Evolutionary conservation across 2,797 vertebrate genomes (phyloP).

Genomic region (Vireo griseus): DNA sequence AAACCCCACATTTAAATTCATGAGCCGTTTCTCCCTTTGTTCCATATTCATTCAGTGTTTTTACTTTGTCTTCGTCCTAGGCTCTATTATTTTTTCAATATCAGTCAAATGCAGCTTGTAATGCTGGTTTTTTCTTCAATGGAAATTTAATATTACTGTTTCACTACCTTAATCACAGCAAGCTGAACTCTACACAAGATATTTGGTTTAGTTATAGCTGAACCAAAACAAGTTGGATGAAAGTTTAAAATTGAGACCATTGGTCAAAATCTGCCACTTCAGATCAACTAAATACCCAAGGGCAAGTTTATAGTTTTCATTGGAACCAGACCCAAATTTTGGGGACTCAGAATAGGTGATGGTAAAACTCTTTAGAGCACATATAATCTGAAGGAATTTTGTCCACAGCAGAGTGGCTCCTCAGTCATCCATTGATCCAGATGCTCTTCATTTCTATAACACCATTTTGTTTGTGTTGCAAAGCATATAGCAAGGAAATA

Average conservation of each 20-base stretch:
- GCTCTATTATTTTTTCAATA: background rate
- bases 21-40: background rate
- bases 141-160: background rate
- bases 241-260: background rate
- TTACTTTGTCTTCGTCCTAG: background rate
- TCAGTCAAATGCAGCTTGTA: background rate
- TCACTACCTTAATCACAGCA: background rate
- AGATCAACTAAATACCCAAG: background rate
- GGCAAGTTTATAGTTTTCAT: background rate
- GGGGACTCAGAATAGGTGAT: background rate
- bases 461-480: background rate
- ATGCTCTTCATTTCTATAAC: background rate
- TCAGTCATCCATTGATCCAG: background rate
- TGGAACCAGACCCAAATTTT: background rate
- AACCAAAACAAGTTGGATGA: background rate
- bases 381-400: background rate
- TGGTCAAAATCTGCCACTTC: background rate
- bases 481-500: background rate
- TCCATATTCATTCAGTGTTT: background rate
- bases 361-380: background rate
- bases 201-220: background rate
- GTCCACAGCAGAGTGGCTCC: background rate
- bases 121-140: background rate
- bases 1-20: background rate
- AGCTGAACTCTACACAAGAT: background rate